phyloP scores from a whole-genome alignment of 64 coral and sea anemone genomes.

The Pocillopora verrucosa region DNA sequence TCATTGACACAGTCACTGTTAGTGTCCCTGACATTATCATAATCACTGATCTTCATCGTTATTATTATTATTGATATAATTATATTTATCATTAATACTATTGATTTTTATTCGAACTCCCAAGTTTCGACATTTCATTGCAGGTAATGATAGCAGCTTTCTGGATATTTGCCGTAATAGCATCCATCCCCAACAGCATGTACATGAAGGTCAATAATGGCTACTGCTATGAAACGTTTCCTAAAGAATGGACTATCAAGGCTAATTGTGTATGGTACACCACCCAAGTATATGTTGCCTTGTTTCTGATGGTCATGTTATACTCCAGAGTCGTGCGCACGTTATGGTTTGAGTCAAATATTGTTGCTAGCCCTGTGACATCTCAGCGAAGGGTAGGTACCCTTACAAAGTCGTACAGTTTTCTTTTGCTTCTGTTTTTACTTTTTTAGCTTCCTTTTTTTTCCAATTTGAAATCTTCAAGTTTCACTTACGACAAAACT shows the following conservation, averaged over 20 bases:
- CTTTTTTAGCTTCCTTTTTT: too few species aligned
- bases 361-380: not conserved
- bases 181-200: not conserved
- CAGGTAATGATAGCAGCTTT: not conserved
- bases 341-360: constrained; percentile 33
- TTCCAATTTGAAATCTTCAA: too few species aligned
- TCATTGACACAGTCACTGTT: too few species aligned
- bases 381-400: not conserved
- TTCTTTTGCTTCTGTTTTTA: too few species aligned
- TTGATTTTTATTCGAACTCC: not conserved
- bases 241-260: too few species aligned
- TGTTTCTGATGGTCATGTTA: constrained; percentile 5
- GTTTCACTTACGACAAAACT: too few species aligned
- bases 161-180: not conserved
- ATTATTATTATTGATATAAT: not conserved
- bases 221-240: not conserved
- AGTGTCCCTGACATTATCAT: not conserved
- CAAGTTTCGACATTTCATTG: not conserved
- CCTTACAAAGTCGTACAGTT: too few species aligned
- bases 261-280: not conserved
- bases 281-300: constrained; percentile 13
- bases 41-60: not conserved
- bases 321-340: constrained; percentile 54
- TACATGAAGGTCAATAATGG: not conserved
- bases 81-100: too few species aligned